Evolutionary conservation across 1,140 invertebrate genomes (phyloP), one percentile per base, ranked within the genome.

Genomic region (Drosophila tropicalis): DNA sequence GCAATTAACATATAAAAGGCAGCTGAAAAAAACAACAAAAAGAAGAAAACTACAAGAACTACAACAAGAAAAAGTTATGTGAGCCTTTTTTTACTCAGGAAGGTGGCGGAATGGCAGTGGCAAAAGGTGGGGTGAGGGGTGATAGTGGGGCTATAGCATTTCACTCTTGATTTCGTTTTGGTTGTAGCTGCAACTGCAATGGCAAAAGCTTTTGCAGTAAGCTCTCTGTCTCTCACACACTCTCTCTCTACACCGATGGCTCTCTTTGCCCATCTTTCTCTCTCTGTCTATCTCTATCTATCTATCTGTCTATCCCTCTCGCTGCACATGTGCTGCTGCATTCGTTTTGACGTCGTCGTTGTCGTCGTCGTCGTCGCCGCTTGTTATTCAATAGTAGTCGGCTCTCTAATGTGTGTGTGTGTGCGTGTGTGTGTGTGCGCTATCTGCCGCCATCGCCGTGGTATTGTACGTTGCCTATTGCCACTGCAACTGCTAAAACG

Each of bases 401-500:
- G 40, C 47, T 68, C 58, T 62, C 25, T 36, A 29, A 62, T 65
- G 29, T 17, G 25, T 54, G 40, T 72, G 39, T 67, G 44, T 80
- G 41, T 69, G 70, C 62, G 62, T 64, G 55, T 67, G 64, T 77
- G 62, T 74, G 60, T 66, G 62, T 44, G 72, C 71, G 70, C 72
- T 89, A 83, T 89, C 84, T 84, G 76, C 85, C 84, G 85, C 69
- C 75, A 85, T 79, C 78, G 80, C 84, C 80, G 76, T 89, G 84
- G 85, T 89, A 89, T 89, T 89, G 84, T 87, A 89, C 84, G 84
- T 87, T 87, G 84, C 84, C 80, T 86, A 82, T 90, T 86, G 89
- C 89, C 74, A 90, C 85, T 91, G 84, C 89, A 91, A 82, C 84
- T 86, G 79, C 79, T 82, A 70, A n/a, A 91, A 91, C 90, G 90